Evolutionary conservation across 1,140 invertebrate genomes (phyloP).

Genomic region (Leptonema lineaticorne): DNA sequence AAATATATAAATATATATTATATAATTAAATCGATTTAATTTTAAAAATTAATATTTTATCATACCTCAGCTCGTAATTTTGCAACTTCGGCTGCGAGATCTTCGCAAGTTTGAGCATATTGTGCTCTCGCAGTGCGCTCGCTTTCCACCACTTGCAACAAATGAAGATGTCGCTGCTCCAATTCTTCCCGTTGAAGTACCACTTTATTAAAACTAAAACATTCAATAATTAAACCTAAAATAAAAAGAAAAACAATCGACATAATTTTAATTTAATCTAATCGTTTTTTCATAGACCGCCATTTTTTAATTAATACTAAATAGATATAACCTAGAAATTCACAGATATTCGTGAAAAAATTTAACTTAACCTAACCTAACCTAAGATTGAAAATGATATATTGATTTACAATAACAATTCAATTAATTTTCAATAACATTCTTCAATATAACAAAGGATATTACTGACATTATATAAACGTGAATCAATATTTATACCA

Average conservation of each 20-base stretch:
- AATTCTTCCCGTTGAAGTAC: conserved; percentile 88
- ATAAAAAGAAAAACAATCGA: neutral
- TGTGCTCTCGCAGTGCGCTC: conserved; percentile 93
- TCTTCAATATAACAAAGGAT: no score
- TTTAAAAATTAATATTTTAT: neutral
- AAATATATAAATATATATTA: conserved; percentile 20
- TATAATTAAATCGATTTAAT: conserved; percentile 38
- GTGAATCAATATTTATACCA: no score
- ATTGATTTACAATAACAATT: no score
- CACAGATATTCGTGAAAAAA: no score
- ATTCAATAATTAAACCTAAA: neutral
- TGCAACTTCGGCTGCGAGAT: conserved; percentile 84
- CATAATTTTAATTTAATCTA: no score
- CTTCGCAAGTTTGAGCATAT: conserved; percentile 90
- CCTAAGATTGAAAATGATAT: no score
- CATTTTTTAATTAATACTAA: no score
- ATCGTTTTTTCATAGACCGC: no score
- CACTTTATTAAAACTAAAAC: conserved; percentile 86
- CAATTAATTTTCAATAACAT: no score
- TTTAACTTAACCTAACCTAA: no score
- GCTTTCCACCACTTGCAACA: conserved; percentile 89
- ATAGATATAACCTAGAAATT: no score
- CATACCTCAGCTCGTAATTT: conserved; percentile 84
- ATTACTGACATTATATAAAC: no score
- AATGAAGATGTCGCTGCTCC: conserved; percentile 90